phyloP scores from a whole-genome alignment of 2,113 vertebrate genomes.

The Tachysurus vachellii region DNA sequence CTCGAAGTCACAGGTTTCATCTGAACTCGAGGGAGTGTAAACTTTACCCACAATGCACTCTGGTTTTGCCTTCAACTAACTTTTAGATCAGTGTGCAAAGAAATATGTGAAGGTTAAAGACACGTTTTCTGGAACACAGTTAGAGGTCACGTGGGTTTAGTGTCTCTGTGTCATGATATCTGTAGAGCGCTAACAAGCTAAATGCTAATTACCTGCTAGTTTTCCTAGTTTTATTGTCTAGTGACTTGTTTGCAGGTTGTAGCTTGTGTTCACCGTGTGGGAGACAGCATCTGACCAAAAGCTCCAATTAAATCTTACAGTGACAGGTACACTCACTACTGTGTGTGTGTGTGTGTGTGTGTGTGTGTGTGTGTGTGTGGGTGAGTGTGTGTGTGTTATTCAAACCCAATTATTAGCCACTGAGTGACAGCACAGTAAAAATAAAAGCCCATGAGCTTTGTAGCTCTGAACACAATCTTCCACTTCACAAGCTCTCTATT shows the following conservation, averaged over 20 bases:
- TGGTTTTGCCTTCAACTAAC: not conserved
- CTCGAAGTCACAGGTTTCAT: not conserved
- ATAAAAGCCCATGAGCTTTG: constrained; percentile 16
- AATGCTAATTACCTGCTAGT: not conserved
- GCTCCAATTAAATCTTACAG: constrained; percentile 15
- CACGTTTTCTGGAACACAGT: too few relatives aligned
- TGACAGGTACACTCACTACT: constrained; percentile 25
- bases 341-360: constrained; percentile 50
- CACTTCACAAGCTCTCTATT: not conserved
- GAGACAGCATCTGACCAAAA: not conserved
- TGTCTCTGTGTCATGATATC: too few relatives aligned
- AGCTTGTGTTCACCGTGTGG: not conserved
- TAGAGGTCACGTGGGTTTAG: not conserved
- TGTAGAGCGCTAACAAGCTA: not conserved
- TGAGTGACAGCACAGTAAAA: constrained; percentile 40
- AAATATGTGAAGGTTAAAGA: not conserved
- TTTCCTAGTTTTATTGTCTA: not conserved
- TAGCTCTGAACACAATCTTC: not conserved
- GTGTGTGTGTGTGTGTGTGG: constrained; percentile 42
- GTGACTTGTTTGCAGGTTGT: not conserved
- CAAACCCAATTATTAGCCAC: constrained; percentile 52
- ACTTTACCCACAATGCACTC: constrained; percentile 3
- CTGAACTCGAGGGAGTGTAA: not conserved
- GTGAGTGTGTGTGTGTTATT: constrained; percentile 53
- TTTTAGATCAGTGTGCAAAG: not conserved